These are phyloP conservation scores for Philereme vetulata DNA, from an alignment of 2,888 invertebrate genomes.

Conservation along the genomic window DNA sequence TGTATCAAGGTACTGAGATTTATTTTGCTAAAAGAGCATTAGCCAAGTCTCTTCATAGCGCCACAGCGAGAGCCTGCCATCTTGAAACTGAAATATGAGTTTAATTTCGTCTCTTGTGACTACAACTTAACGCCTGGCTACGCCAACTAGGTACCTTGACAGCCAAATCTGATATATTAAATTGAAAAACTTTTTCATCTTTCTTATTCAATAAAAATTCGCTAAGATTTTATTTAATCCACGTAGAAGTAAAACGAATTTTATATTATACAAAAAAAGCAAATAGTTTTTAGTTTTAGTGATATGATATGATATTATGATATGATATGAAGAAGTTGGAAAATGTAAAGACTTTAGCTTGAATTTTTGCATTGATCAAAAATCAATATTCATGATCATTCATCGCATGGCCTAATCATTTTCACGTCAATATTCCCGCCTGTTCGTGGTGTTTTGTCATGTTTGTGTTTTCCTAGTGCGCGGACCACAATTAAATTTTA, in stretches of 20 bases:
- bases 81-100: constrained; percentile 50
- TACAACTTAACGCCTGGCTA: constrained; percentile 38
- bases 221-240: constrained; percentile 4
- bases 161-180: constrained; percentile 48
- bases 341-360: no score
- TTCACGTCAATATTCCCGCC: no score
- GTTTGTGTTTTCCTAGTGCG: no score
- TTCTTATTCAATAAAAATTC: constrained; percentile 9
- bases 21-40: constrained; percentile 15
- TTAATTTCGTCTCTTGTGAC: constrained; percentile 54
- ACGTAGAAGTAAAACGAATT: not conserved
- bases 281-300: no score
- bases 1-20: no score
- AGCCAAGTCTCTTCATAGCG: constrained; percentile 16
- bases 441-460: no score
- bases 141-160: constrained; percentile 40
- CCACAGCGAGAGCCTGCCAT: constrained; percentile 29
- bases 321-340: no score
- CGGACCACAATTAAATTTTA: no score
- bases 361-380: no score
- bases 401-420: no score
- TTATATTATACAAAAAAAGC: not conserved
- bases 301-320: no score
- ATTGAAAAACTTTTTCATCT: constrained; percentile 39
- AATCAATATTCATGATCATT: no score